phyloP scores from a whole-genome alignment of 2,888 invertebrate species.

The Tuberolachnus salignus region DNA sequence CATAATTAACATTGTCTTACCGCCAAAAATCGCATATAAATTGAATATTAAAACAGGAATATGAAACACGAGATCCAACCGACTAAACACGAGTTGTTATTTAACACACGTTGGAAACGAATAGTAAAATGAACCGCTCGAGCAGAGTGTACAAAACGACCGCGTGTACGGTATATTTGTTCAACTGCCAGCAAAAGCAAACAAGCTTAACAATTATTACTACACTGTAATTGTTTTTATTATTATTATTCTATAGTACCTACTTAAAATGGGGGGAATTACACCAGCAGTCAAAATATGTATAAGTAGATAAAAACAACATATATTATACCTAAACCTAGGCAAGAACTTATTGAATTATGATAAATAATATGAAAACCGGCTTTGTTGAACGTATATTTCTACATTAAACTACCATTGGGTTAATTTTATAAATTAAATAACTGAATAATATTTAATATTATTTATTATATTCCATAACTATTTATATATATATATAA shows the following conservation, averaged over 20 bases:
- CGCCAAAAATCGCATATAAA: slow-evolving; percentile 33
- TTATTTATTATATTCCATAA: too few species aligned
- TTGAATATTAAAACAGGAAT: neutral
- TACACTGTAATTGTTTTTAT: slow-evolving; percentile 17
- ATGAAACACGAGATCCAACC: neutral
- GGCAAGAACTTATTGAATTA: slow-evolving; percentile 4
- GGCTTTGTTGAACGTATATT: too few species aligned
- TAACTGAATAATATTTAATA: too few species aligned
- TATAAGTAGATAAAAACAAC: neutral
- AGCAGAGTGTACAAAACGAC: neutral
- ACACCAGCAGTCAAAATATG: slow-evolving; percentile 2
- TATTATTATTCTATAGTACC: slow-evolving; percentile 11
- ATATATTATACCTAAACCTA: neutral
- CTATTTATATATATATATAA: too few species aligned
- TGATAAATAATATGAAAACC: neutral
- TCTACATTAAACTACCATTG: too few species aligned
- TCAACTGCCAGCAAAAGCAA: slow-evolving; percentile 36
- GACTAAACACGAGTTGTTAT: slow-evolving; percentile 1
- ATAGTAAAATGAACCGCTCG: slow-evolving; percentile 19
- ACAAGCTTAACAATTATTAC: slow-evolving; percentile 31
- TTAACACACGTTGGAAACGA: slow-evolving; percentile 3
- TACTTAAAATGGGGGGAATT: neutral
- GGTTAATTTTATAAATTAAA: too few species aligned
- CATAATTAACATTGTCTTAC: too few species aligned
- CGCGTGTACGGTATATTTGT: slow-evolving; percentile 41